Evolutionary conservation across 1,140 invertebrate genomes (phyloP).

Genomic region (Charaxes varanes): DNA sequence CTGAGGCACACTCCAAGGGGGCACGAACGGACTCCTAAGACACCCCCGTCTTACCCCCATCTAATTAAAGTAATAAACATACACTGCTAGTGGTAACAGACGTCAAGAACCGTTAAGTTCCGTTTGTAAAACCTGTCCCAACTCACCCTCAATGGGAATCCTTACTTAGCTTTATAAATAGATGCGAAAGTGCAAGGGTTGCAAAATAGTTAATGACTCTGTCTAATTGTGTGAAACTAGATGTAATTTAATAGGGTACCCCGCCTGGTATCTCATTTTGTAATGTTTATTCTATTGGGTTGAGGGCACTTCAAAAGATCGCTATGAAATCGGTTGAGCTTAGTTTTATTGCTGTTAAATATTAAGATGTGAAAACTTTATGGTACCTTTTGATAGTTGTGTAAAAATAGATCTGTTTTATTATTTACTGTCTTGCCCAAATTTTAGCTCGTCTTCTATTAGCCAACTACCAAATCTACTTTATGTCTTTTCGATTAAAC

Average conservation of each 20-base stretch:
- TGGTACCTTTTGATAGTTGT: too few relatives aligned
- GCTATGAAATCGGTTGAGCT: conserved; percentile 1
- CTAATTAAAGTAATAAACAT: conserved; percentile 50
- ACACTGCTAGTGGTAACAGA: conserved; percentile 52
- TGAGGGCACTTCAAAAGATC: conserved; percentile 4
- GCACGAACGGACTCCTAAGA: conserved; percentile 31
- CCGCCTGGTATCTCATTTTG: conserved; percentile 18
- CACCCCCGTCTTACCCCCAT: conserved; percentile 57
- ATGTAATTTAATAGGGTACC: conserved; percentile 30
- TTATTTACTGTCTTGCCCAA: too few relatives aligned
- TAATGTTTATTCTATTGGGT: conserved; percentile 7
- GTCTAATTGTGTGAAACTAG: conserved; percentile 51
- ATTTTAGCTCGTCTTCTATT: too few relatives aligned
- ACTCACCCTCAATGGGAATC: conserved; percentile 33
- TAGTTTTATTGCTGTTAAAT: neutral
- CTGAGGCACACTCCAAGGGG: conserved; percentile 33
- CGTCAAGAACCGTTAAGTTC: conserved; percentile 62
- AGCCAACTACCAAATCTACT: too few relatives aligned
- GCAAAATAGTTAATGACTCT: conserved; percentile 53
- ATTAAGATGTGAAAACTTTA: too few relatives aligned
- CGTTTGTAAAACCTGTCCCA: conserved; percentile 56
- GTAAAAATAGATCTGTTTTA: too few relatives aligned
- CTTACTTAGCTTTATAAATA: conserved; percentile 46
- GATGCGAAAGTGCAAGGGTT: conserved; percentile 59
- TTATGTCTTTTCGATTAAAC: too few relatives aligned